Percentiles rank a stretch among this genome's conserved stretches.
These are phyloP conservation scores for Poeciliopsis prolifica DNA, from an alignment of 2,113 vertebrate species.

Conservation along the genomic window DNA sequence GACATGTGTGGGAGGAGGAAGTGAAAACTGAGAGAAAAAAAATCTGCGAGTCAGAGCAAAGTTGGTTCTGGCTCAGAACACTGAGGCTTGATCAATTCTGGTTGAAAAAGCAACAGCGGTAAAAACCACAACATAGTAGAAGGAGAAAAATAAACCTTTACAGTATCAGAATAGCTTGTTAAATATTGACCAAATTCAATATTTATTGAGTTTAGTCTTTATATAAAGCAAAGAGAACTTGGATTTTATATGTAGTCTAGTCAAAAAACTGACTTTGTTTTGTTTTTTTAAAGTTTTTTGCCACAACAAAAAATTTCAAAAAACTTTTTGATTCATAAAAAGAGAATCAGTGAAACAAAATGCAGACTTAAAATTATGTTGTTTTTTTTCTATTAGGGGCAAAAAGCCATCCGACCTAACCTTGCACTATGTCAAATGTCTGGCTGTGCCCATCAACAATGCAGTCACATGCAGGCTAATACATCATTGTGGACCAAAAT, in stretches of 20 bases:
- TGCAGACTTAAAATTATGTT: background rate
- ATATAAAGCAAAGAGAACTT: too few species aligned
- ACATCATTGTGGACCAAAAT: too few species aligned
- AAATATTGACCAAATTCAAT: background rate
- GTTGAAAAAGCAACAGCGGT: conserved; percentile 15
- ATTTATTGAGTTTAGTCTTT: background rate
- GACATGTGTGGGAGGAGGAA: conserved; percentile 80
- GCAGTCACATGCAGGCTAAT: too few species aligned
- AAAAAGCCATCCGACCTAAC: too few species aligned
- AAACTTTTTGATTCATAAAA: too few species aligned
- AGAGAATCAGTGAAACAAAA: too few species aligned
- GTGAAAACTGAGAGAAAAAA: conserved; percentile 74
- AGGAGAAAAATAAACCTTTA: background rate
- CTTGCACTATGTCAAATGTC: background rate
- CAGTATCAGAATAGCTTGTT: background rate
- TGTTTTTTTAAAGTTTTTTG: too few species aligned
- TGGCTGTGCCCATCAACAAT: background rate
- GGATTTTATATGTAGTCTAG: too few species aligned
- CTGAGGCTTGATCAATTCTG: conserved; percentile 47
- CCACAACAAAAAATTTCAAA: too few species aligned
- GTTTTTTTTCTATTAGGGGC: background rate
- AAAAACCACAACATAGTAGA: background rate
- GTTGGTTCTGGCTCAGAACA: conserved; percentile 43
- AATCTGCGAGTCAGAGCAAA: conserved; percentile 73
- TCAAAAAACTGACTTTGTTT: too few species aligned